Evolutionary conservation across 2,797 vertebrate genomes (phyloP).

Genomic region (Gymnoscopelus microlampas): DNA sequence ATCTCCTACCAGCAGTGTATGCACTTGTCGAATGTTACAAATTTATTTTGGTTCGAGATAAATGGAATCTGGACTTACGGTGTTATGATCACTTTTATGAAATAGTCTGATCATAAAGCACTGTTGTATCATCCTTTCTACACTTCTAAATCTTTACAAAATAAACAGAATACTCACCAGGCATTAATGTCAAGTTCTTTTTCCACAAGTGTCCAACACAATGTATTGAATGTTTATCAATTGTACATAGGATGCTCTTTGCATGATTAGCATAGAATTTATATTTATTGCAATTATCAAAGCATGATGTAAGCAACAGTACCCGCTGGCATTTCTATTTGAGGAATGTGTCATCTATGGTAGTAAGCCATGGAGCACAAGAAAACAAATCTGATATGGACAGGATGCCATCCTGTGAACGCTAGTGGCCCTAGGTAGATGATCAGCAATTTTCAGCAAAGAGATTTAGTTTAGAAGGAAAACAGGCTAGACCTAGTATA

Average conservation of each 20-base stretch:
- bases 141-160: conserved; percentile 87
- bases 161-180: conserved; percentile 84
- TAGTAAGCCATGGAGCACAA: too few species aligned
- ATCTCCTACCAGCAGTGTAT: conserved; percentile 85
- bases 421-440: too few species aligned
- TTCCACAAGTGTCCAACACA: background rate
- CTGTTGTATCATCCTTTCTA: conserved; percentile 87
- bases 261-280: too few species aligned
- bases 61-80: conserved; percentile 83
- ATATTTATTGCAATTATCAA: conserved; percentile 3
- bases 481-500: too few species aligned
- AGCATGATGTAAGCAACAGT: background rate
- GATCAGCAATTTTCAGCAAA: too few species aligned
- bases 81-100: conserved; percentile 85
- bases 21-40: conserved; percentile 84
- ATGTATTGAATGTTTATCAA: too few species aligned
- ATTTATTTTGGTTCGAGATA: conserved; percentile 82
- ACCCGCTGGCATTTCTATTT: background rate
- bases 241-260: too few species aligned
- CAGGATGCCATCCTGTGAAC: too few species aligned
- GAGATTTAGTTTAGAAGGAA: too few species aligned
- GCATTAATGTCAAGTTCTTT: conserved; percentile 45
- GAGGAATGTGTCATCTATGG: conserved; percentile 15
- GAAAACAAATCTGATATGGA: too few species aligned
- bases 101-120: conserved; percentile 83